Conservation (phyloP, 2,888 invertebrate species). For the Venustoraphidia nigricollis region DNA sequence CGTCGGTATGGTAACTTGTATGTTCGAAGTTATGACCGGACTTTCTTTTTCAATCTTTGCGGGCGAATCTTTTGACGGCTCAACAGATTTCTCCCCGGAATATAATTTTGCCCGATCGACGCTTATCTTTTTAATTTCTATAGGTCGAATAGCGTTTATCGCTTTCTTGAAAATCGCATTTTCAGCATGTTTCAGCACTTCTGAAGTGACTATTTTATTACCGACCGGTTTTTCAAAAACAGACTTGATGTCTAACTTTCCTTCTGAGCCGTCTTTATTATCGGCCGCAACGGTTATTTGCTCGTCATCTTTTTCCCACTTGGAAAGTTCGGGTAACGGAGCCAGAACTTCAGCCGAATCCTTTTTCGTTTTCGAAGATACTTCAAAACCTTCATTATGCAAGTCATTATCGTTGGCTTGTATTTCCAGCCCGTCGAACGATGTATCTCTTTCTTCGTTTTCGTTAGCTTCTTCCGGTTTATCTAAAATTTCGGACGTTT, state of each 20-base stretch:
- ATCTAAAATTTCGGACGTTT: constrained; percentile 7
- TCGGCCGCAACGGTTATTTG: constrained; percentile 24
- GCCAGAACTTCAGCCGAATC: constrained; percentile 45
- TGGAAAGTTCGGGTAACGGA: constrained; percentile 64
- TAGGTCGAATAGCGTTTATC: constrained; percentile 62
- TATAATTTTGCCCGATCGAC: constrained; percentile 52
- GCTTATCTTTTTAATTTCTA: constrained; percentile 60
- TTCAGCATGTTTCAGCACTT: constrained; percentile 80
- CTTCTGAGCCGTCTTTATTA: constrained; percentile 31
- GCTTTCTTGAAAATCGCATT: constrained; percentile 85
- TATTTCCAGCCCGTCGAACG: constrained; percentile 40
- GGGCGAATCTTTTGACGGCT: constrained; percentile 14
- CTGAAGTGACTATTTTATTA: constrained; percentile 58
- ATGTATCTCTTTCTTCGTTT: constrained; percentile 33
- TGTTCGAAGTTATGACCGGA: constrained; percentile 24
- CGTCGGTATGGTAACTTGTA: constrained; percentile 39
- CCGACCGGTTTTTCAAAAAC: constrained; percentile 33
- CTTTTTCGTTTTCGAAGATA: constrained; percentile 15
- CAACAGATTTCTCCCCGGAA: constrained; percentile 28
- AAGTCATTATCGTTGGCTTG: constrained; percentile 40
- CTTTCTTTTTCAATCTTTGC: constrained; percentile 13
- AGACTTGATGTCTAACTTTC: constrained; percentile 15
- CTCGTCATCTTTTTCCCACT: constrained; percentile 75
- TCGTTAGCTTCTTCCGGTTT: constrained; percentile 16
- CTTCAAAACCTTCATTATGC: constrained; percentile 31